Base-by-base conservation (phyloP, 2,888 invertebrate genomes). In the Periphyllus acericola region DNA sequence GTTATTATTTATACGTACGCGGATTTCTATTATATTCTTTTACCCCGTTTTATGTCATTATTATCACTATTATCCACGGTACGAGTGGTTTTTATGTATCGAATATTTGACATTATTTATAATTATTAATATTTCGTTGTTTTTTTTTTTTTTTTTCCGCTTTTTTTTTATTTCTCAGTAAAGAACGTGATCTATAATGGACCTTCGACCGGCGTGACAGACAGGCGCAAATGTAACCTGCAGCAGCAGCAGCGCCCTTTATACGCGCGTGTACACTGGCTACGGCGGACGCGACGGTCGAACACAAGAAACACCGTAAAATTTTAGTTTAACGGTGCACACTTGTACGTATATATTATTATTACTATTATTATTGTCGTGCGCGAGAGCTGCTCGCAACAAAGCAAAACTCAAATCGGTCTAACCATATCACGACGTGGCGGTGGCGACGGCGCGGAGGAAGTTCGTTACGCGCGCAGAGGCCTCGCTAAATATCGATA, bases 161-260 rank as follows among this genome's bases (percentile, higher is more conserved):
- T 60, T 25, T 60, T 3, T 55, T 55, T 5, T 55, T 55, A n/a
- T 60, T 75, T 76, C 76, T 76, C 40, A 0, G 40, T 66, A 32
- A 17, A 84, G 75, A 76, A 84, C 84, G 84, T 84, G 84, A 84
- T 84, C 84, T 8, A 78, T 84, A 76, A 76, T 71, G 52, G 82
- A 82, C 82, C 82, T 82, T 82, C 82, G 36, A 66, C 74, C 34
- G 25, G 36, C 75, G 66, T 66, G 84, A 75, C 83, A 76, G 66
- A 74, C 75, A 75, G 32, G 75, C 84, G 75, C 76, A 84, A 66
- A 75, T 84, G 76, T 76, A 66, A 84, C 76, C 84, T 25, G 84
- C 75, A 76, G 55, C 84, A n/a, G 84, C 75, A 76, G 55, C 84
- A n/a, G 66, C 40, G 60, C 46, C 84, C 72, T 52, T 72, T 83